Evolutionary conservation across 2,888 invertebrate genomes (phyloP).

Genomic region (Fragum whitleyi): DNA sequence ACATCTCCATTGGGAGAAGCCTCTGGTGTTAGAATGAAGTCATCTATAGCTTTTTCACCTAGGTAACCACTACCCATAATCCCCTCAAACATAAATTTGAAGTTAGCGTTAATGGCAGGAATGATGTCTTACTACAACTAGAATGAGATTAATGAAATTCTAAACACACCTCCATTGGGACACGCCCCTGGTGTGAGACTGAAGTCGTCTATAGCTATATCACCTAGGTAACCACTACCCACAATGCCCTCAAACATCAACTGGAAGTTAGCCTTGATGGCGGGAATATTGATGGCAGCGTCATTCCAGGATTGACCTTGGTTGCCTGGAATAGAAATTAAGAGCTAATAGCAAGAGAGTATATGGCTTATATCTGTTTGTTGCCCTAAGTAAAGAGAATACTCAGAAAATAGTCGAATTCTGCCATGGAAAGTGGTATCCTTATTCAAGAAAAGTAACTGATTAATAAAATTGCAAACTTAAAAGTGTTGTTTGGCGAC

Average conservation of each 20-base stretch:
- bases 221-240: conserved; percentile 78
- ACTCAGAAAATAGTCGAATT: too few species aligned
- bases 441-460: too few species aligned
- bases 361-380: too few species aligned
- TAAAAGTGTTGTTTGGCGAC: too few species aligned
- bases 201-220: conserved; percentile 84
- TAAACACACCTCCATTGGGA: conserved; percentile 53
- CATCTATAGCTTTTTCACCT: conserved; percentile 84
- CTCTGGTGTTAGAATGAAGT: conserved; percentile 73
- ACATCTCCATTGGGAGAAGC: conserved; percentile 64
- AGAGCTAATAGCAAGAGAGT: too few species aligned
- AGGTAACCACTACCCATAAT: conserved; percentile 74
- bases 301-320: conserved; percentile 75
- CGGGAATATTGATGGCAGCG: conserved; percentile 69
- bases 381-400: too few species aligned
- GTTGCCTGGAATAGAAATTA: conserved; percentile 64
- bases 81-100: conserved; percentile 81
- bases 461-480: too few species aligned
- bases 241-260: conserved; percentile 81
- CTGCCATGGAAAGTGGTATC: too few species aligned
- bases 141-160: too few species aligned
- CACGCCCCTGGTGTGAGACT: conserved; percentile 70
- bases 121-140: too few species aligned
- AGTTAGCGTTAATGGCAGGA: conserved; percentile 52
- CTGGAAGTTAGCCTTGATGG: conserved; percentile 67